Conservation (phyloP, 2,888 invertebrate genomes). For the Mythimna ferrago region DNA sequence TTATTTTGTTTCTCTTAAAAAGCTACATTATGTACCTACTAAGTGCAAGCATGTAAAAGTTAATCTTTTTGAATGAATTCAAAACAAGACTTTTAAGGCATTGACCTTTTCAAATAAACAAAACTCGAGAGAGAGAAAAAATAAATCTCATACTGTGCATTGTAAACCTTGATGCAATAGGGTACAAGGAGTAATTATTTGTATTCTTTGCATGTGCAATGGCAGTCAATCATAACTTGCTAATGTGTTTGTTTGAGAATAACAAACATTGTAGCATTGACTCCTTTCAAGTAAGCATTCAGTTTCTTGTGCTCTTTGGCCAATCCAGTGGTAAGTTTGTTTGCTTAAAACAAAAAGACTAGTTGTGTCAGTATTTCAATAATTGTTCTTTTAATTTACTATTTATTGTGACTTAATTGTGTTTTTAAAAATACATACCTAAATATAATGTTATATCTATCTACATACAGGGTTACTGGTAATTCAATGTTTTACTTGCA, state of each 20-base stretch:
- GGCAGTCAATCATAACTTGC: constrained; percentile 38
- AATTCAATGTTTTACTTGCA: too few species aligned
- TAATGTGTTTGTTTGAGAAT: constrained; percentile 32
- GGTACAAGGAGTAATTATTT: constrained; percentile 20
- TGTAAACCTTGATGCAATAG: constrained; percentile 11
- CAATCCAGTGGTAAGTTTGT: background rate
- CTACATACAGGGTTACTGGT: too few species aligned
- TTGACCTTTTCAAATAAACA: background rate
- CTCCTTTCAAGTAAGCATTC: constrained; percentile 8
- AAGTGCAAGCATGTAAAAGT: too few species aligned
- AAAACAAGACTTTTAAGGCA: too few species aligned
- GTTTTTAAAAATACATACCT: background rate
- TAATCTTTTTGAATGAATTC: background rate
- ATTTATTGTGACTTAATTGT: constrained; percentile 1
- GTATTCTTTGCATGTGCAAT: constrained; percentile 39
- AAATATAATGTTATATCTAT: background rate
- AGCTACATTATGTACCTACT: background rate
- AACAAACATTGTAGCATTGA: constrained; percentile 24
- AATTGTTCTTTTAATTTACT: background rate
- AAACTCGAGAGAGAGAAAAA: background rate
- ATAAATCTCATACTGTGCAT: background rate
- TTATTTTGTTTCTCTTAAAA: too few species aligned
- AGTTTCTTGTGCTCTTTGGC: constrained; percentile 4
- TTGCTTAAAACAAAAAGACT: too few species aligned
- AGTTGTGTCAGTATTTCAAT: background rate